A percentile compares a stretch with the other conserved stretches of the same genome.
Evolutionary conservation across 2,113 vertebrate genomes (phyloP).

Genomic region (Falcunculus frontatus): DNA sequence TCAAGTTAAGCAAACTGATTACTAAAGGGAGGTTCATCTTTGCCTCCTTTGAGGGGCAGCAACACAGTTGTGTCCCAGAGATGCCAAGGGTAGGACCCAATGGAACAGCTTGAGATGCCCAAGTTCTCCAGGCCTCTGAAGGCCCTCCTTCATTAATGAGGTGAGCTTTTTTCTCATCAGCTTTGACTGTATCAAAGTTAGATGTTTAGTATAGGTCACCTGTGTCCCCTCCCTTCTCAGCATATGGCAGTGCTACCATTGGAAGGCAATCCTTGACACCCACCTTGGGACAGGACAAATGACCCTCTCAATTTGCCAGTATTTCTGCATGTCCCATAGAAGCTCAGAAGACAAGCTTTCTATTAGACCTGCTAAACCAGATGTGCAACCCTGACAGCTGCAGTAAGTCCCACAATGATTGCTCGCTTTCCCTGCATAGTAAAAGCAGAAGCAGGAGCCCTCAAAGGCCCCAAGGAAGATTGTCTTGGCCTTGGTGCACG

Average conservation of each 20-base stretch:
- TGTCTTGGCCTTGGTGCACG: neutral
- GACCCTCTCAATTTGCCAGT: neutral
- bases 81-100: accelerated
- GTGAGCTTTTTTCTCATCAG: neutral
- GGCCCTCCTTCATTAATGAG: neutral
- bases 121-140: neutral
- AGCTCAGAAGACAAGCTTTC: neutral
- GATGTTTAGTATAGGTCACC: neutral
- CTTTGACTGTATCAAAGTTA: neutral
- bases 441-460: neutral
- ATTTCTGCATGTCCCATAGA: neutral
- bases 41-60: neutral
- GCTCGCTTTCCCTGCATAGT: neutral
- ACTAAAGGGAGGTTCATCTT: neutral
- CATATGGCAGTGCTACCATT: accelerated
- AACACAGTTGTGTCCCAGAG: neutral
- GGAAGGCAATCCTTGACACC: neutral
- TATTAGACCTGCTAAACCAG: neutral
- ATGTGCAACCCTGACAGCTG: neutral
- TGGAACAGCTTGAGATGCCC: neutral
- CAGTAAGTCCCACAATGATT: neutral
- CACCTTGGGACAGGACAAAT: neutral
- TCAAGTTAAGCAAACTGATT: neutral
- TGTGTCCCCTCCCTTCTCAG: neutral
- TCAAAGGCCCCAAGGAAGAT: neutral